Evolutionary conservation across 2,888 invertebrate species (phyloP).

Genomic region (Thymelicus acteon): DNA sequence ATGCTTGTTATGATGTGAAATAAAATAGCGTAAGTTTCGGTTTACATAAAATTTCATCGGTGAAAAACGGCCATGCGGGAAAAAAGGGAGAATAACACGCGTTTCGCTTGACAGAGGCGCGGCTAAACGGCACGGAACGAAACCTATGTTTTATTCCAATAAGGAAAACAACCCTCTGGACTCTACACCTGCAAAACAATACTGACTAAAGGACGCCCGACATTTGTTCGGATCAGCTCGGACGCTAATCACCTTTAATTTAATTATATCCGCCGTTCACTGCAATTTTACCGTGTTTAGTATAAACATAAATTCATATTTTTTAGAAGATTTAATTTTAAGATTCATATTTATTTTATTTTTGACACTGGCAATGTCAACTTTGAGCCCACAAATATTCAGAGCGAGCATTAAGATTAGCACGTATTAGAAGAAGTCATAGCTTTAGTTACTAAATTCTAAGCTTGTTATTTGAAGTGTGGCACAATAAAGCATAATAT

Average conservation of each 20-base stretch:
- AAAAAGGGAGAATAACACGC: constrained; percentile 16
- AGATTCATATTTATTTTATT: too few species aligned
- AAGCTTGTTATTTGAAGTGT: too few species aligned
- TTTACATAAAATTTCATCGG: neutral
- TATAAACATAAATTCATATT: too few species aligned
- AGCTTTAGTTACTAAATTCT: too few species aligned
- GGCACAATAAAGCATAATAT: too few species aligned
- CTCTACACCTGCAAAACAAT: constrained; percentile 35
- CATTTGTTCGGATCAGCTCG: neutral
- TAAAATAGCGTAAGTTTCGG: neutral
- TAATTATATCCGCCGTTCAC: too few species aligned
- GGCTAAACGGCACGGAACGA: constrained; percentile 40
- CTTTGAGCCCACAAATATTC: too few species aligned
- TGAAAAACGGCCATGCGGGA: neutral
- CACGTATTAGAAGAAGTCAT: too few species aligned
- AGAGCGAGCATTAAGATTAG: too few species aligned
- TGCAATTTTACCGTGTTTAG: too few species aligned
- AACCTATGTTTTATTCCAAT: constrained; percentile 55
- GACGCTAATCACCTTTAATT: neutral
- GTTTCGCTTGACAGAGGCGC: constrained; percentile 14
- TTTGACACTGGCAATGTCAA: too few species aligned
- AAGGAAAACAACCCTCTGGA: constrained; percentile 54
- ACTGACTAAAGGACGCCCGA: neutral
- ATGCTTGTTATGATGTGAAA: neutral
- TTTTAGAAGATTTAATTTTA: too few species aligned